phyloP scores from a whole-genome alignment of 2,113 vertebrate species.

The Labrus mixtus region DNA sequence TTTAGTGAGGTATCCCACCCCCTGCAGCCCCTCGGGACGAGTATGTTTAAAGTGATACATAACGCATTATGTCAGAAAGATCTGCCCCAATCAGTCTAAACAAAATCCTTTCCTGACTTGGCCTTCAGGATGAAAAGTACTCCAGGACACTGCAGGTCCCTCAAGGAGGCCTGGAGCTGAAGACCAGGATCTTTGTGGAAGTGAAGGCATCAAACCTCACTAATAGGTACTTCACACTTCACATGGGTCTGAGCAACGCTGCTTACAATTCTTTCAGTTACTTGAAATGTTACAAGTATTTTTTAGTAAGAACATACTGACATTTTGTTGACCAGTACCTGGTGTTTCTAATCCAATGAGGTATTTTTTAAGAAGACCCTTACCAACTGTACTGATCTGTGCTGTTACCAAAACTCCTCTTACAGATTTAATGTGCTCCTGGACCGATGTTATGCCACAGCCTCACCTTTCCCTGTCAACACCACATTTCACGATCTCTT shows the following conservation, averaged over 20 bases:
- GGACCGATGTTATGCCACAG: constrained; percentile 78
- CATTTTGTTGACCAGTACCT: too few species aligned
- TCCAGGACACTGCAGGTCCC: constrained; percentile 59
- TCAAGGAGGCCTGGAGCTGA: constrained; percentile 70
- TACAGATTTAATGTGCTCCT: constrained; percentile 80
- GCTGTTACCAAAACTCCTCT: background rate
- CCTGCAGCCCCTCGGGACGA: too few species aligned
- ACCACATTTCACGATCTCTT: constrained; percentile 74
- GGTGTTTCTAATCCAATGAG: too few species aligned
- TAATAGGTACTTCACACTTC: constrained; percentile 59
- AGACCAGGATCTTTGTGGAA: constrained; percentile 79
- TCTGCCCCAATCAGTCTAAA: background rate
- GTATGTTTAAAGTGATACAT: too few species aligned
- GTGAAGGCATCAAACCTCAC: constrained; percentile 80
- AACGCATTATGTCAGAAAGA: too few species aligned
- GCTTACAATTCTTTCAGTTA: background rate
- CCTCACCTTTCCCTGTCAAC: constrained; percentile 49
- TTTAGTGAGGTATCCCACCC: too few species aligned
- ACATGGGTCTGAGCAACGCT: background rate
- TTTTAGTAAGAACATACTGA: background rate
- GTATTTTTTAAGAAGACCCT: too few species aligned
- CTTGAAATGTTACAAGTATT: background rate
- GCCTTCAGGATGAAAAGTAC: constrained; percentile 65
- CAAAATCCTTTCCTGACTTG: background rate
- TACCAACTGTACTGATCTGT: background rate